Evolutionary conservation across 2,797 vertebrate species (phyloP).

Genomic region (Sphenopsis melanotis): DNA sequence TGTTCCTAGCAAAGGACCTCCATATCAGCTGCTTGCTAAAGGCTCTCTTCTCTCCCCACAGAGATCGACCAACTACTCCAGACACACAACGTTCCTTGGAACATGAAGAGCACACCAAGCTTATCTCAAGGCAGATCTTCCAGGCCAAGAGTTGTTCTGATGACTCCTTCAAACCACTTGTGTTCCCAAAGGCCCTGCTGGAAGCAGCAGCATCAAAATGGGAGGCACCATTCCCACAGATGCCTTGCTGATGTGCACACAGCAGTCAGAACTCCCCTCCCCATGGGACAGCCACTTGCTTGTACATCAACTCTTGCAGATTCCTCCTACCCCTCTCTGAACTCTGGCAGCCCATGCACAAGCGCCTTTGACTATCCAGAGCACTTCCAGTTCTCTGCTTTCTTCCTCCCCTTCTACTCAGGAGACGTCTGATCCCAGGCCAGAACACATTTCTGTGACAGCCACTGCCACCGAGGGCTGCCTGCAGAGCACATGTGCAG

Average conservation of each 20-base stretch:
- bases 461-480: neutral
- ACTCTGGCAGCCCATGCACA: neutral
- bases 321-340: neutral
- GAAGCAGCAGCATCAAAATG: neutral
- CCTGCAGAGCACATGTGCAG: neutral
- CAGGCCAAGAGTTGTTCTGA: neutral
- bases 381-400: neutral
- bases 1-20: neutral
- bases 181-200: neutral
- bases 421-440: fast-evolving
- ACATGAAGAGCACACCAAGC: neutral
- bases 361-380: neutral
- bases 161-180: neutral
- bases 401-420: neutral
- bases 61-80: neutral
- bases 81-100: neutral
- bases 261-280: neutral
- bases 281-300: neutral
- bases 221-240: neutral
- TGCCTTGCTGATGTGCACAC: neutral
- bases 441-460: neutral
- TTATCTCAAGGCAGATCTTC: neutral
- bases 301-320: neutral
- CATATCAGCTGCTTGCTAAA: neutral
- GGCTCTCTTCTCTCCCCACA: neutral